These are phyloP conservation scores for Aphaenogaster floridana DNA, from an alignment of 1,140 invertebrate genomes.

Conservation along the genomic window DNA sequence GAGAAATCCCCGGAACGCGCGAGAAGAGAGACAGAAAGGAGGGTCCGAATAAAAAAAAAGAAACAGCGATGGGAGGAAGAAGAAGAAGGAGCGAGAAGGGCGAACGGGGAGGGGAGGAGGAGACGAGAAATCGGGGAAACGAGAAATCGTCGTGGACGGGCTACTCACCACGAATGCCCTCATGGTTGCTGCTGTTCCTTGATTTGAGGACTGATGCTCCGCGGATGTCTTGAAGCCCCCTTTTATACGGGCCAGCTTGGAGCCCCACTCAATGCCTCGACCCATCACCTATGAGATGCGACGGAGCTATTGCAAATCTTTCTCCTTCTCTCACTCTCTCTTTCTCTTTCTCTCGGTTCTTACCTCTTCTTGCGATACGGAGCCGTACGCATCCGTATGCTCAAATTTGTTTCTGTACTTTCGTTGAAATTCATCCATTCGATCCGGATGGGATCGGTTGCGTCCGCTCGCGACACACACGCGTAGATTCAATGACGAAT, in stretches of 20 bases:
- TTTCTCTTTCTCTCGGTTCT: slow-evolving; percentile 63
- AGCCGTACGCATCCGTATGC: slow-evolving; percentile 11
- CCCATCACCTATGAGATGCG: slow-evolving; percentile 86
- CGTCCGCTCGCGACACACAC: neutral
- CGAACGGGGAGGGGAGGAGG: neutral
- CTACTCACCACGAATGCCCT: slow-evolving; percentile 87
- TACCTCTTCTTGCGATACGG: slow-evolving; percentile 42
- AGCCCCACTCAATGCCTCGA: slow-evolving; percentile 83
- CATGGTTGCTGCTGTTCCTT: slow-evolving; percentile 86
- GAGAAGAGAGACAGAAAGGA: neutral
- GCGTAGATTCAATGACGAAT: slow-evolving; percentile 8
- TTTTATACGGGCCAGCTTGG: slow-evolving; percentile 83
- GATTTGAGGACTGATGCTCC: slow-evolving; percentile 87
- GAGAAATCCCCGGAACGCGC: neutral
- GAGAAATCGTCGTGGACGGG: slow-evolving; percentile 69
- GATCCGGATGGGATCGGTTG: neutral
- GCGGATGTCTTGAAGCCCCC: slow-evolving; percentile 83
- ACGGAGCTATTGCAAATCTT: slow-evolving; percentile 83
- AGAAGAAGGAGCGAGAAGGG: neutral
- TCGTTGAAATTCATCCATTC: slow-evolving; percentile 57
- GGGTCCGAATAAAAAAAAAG: neutral
- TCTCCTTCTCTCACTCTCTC: slow-evolving; percentile 76
- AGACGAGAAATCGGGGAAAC: slow-evolving; percentile 21
- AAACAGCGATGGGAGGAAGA: neutral
- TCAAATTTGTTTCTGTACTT: slow-evolving; percentile 55